Conservation (phyloP, 2,113 vertebrate species). For the Aythya baeri region DNA sequence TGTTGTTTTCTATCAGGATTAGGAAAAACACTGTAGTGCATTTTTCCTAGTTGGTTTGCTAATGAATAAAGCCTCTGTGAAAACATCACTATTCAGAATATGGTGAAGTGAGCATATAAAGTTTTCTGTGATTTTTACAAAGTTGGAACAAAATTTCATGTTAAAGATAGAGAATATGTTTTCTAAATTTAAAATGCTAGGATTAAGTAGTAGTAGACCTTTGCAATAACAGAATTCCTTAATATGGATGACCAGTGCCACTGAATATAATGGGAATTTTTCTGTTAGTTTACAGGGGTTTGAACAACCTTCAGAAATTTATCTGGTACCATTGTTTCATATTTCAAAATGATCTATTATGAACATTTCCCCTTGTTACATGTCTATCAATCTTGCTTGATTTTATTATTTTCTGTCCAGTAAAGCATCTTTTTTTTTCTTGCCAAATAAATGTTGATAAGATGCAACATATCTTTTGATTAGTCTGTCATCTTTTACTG, state of each 20-base stretch:
- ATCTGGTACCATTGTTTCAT: not conserved
- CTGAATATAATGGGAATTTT: not conserved
- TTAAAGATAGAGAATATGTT: not conserved
- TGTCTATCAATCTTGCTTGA: not conserved
- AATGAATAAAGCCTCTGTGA: not conserved
- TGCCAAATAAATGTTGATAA: not conserved
- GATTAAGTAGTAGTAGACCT: not conserved
- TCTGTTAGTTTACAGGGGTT: not conserved
- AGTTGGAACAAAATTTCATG: not conserved
- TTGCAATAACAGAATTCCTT: not conserved
- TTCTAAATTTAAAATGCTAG: not conserved
- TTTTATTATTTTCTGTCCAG: not conserved
- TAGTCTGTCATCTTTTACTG: not conserved
- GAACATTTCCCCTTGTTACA: not conserved
- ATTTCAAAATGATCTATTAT: not conserved
- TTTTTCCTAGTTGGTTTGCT: not conserved
- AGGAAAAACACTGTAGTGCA: not conserved
- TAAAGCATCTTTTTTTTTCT: not conserved
- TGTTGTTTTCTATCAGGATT: not conserved
- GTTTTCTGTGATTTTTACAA: not conserved
- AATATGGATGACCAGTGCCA: not conserved
- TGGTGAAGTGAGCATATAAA: not conserved
- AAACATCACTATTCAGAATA: not conserved
- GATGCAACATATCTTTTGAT: not conserved
- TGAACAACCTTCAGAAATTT: not conserved